Evolutionary conservation across 2,888 invertebrate genomes (phyloP).

Genomic region (Coelogynopora nodosa): DNA sequence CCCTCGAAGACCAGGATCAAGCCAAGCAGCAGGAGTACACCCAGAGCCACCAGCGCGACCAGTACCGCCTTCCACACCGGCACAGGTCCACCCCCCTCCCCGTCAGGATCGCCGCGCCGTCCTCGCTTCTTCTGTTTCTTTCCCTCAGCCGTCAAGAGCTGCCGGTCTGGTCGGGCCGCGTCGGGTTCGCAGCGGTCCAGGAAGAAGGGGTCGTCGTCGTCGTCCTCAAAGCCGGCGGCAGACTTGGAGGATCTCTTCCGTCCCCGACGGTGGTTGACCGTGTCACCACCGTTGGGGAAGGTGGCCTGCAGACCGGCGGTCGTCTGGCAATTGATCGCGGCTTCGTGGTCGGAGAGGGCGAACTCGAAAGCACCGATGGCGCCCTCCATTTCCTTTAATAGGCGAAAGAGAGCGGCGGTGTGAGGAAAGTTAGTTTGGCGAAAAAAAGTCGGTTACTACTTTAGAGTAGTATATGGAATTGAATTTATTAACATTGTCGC

Average conservation of each 20-base stretch:
- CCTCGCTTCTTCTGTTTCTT: not conserved
- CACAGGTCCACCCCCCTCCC: not conserved
- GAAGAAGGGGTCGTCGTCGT: not conserved
- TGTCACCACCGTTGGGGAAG: not conserved
- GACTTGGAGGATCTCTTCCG: not conserved
- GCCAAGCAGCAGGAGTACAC: not conserved
- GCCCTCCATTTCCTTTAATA: not conserved
- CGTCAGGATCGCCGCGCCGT: not conserved
- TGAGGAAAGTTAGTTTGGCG: too few relatives aligned
- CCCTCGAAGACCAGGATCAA: constrained; percentile 28
- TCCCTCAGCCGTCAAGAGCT: too few relatives aligned
- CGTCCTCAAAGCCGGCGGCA: not conserved
- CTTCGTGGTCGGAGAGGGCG: not conserved
- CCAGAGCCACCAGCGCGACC: not conserved
- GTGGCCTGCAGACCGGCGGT: not conserved
- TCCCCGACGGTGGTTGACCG: not conserved
- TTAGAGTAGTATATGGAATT: too few relatives aligned
- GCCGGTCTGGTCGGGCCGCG: not conserved
- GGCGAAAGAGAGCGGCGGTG: too few relatives aligned
- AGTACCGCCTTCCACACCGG: constrained; percentile 19
- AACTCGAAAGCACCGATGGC: not conserved
- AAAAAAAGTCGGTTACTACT: too few relatives aligned
- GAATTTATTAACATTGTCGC: too few relatives aligned
- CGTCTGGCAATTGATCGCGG: not conserved
- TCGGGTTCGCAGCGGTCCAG: too few relatives aligned